Base-by-base conservation (phyloP, 2,888 invertebrate species). In the Craniophora ligustri region DNA sequence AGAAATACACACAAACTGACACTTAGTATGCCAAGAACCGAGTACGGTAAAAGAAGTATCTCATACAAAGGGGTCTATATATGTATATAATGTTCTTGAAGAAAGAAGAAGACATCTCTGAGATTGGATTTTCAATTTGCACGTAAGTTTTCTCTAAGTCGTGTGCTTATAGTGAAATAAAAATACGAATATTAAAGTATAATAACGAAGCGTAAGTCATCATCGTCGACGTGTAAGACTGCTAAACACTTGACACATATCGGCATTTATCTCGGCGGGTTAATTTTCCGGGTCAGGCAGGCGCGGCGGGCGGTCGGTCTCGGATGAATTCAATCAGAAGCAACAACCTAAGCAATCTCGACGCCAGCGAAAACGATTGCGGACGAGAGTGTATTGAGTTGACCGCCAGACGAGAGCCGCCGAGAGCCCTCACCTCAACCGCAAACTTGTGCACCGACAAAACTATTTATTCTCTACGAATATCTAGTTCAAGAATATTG, bases 241-340 rank as follows among this genome's bases (percentile, higher is more conserved):
- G 59, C 70, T 75, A 78, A 76, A 72, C 78, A 81, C 87, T 87
- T 83, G 85, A 86, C 87, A 87, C 83, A 85, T 84, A 85, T 85
- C 78, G 79, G 79, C 82, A 82, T 86, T 86, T 88, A 86, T 87
- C 85, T 82, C 79, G 80, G 78, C 72, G 81, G 84, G 87, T 86
- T 88, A 89, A 89, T 89, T 88, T 88, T 85, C 84, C 84, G 84
- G 84, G 84, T 84, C 84, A 79, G 76, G 71, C 81, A 63, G 73
- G 65, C 75, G 61, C 70, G 70, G 71, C 71, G 67, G 72, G 72
- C 72, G 72, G 72, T 47, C 71, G 56, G 31, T 72, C 75, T 81
- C 76, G 78, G 79, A 82, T 87, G 87, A 88, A 91, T 88, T 91
- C 89, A 90, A 91, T 92, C 92, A 91, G 84, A 86, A 86, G 86